Evolutionary conservation across 2,113 vertebrate genomes (phyloP).

Genomic region (Cinclus mexicanus): DNA sequence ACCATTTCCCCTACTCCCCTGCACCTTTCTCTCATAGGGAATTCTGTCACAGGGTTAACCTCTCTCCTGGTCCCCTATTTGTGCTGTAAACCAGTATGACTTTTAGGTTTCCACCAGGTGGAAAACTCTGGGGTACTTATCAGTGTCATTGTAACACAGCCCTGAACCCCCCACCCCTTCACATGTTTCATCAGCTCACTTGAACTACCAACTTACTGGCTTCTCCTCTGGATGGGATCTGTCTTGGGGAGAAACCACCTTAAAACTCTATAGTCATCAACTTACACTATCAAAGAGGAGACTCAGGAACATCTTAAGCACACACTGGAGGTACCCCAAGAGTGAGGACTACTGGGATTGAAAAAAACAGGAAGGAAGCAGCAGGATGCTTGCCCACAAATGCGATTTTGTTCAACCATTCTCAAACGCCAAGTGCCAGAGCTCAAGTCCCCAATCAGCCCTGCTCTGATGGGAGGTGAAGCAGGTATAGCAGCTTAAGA

Average conservation of each 20-base stretch:
- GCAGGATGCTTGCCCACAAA: not conserved
- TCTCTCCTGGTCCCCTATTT: not conserved
- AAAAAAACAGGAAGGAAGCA: not conserved
- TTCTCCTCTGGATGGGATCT: not conserved
- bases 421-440: fast-evolving
- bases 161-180: not conserved
- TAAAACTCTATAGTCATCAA: not conserved
- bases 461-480: not conserved
- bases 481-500: not conserved
- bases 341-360: not conserved
- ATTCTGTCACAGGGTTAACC: not conserved
- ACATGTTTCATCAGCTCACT: not conserved
- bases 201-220: not conserved
- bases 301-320: not conserved
- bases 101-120: not conserved
- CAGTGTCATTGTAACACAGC: not conserved
- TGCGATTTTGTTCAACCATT: fast-evolving
- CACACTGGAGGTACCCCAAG: not conserved
- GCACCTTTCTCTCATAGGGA: not conserved
- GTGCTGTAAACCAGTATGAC: not conserved
- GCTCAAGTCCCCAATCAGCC: not conserved
- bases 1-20: not conserved
- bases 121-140: not conserved
- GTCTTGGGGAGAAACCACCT: not conserved
- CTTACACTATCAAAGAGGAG: not conserved